Evolutionary conservation across 2,888 invertebrate genomes (phyloP), one percentile per base, ranked within the genome.

Genomic region (Thereva nobilitata): DNA sequence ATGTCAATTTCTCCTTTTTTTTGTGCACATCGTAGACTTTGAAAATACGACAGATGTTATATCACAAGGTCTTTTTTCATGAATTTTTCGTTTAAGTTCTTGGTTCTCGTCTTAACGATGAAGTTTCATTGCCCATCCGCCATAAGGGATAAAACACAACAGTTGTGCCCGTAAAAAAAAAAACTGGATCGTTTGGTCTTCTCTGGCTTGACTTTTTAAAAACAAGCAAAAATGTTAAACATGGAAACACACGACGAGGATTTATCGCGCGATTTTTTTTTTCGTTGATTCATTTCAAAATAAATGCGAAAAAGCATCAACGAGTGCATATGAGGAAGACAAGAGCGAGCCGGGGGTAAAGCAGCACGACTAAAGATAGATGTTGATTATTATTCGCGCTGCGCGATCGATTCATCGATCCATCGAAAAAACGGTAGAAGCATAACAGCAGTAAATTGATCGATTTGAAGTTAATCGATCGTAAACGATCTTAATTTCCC

Each of bases 381-480:
- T 23, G 9, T 40, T 34, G 38, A 10, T 47, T 4, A n/a, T 10
- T 35, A 8, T 47, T 44, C 42, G 41, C 42, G 45, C 4, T 12
- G 47, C 38, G 3, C 1, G 38, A 55, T 55, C 41, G 37, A 41
- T 5, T 40, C 40, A 54, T 4, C 38, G 54, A 40, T 3, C 54
- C n/a, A 7, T 12, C n/a, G 38, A 38, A 12, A n/a, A 10, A 12
- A 12, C 40, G 23, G 55, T 38, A 40, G 41, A 37, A 35, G 41
- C 47, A 47, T 38, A 37, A 38, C 37, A 35, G 47, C 59, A 59
- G 59, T 47, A 64, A 64, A 64, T 64, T 64, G 63, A 64, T 52
- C 63, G 63, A 64, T 64, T 64, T 10, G 10, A 64, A 64, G 63
- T 64, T 64, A 64, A 64, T 64, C 52, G 53, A 64, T 64, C 63